Evolutionary conservation across 2,113 vertebrate genomes (phyloP).

Genomic region (Antennarius striatus): DNA sequence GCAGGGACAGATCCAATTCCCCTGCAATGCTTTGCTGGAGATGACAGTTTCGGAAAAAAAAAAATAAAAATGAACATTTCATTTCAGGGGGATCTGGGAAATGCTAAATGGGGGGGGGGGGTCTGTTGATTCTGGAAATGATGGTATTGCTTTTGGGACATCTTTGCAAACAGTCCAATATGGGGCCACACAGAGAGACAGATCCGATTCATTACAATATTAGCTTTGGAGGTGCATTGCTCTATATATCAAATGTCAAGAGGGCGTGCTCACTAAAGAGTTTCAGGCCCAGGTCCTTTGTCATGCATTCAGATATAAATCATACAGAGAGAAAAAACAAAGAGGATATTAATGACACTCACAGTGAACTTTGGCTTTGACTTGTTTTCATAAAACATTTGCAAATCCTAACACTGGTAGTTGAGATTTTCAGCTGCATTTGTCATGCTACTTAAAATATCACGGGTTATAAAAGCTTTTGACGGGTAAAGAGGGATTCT

Average conservation of each 20-base stretch:
- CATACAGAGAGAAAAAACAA: slow-evolving; percentile 8
- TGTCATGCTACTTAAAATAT: slow-evolving; percentile 16
- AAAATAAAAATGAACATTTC: slow-evolving; percentile 67
- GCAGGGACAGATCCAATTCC: slow-evolving; percentile 69
- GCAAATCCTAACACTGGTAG: not conserved
- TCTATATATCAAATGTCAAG: slow-evolving; percentile 52
- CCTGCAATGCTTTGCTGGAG: slow-evolving; percentile 57
- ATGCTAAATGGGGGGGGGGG: slow-evolving; percentile 56
- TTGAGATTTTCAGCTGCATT: slow-evolving; percentile 22
- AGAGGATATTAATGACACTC: slow-evolving; percentile 50
- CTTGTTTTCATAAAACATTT: slow-evolving; percentile 24
- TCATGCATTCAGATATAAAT: slow-evolving; percentile 48
- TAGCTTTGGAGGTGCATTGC: slow-evolving; percentile 60
- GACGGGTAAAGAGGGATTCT: not conserved
- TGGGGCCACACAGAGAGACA: slow-evolving; percentile 52
- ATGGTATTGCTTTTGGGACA: slow-evolving; percentile 70
- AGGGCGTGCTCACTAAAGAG: slow-evolving; percentile 23
- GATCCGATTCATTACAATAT: slow-evolving; percentile 66
- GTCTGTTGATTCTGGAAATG: slow-evolving; percentile 69
- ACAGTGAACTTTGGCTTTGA: slow-evolving; percentile 53
- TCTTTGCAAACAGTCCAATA: slow-evolving; percentile 59
- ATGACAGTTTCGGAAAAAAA: slow-evolving; percentile 58
- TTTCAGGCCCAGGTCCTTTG: slow-evolving; percentile 31
- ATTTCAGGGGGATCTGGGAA: slow-evolving; percentile 70
- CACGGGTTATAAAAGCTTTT: not conserved